Evolutionary conservation across 2,888 invertebrate genomes (phyloP), one percentile per base, ranked within the genome.

Genomic region (Torymus tubicola): DNA sequence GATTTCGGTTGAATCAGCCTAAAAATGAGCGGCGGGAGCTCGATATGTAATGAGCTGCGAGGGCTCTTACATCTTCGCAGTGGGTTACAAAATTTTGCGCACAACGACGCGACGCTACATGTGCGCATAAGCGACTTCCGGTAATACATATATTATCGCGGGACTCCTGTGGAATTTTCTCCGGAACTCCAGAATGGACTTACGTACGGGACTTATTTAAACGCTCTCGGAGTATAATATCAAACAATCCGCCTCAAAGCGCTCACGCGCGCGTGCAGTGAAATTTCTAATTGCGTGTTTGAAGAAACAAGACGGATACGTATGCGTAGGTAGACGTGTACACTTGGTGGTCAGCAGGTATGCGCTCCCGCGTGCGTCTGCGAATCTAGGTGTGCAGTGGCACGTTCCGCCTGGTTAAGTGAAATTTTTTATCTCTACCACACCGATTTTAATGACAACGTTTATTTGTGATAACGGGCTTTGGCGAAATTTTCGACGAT

Each of bases 211-310:
- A 50, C 12, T 24, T n/a, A 24, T 16, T 53, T 31, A 31, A 31
- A 65, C 14, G 60, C 16, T 11, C 60, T 3, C 13, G 64, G 11
- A n/a, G 63, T 63, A 64, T 73, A 57, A 31, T 65, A 65, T 73
- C 63, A 63, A 65, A 73, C 42, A 65, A 73, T 65, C 61, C 57
- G 57, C 53, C 21, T 0, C 13, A 12, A n/a, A 63, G 42, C 64
- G 64, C 11, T 13, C 16, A 52, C 18, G 16, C 58, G 31, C 60
- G 18, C 58, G 18, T 18, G 58, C 70, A 42, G 70, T 70, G 70
- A 70, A 70, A 70, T 70, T 70, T 70, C 70, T 70, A 70, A 70
- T 70, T 70, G 70, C 70, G 70, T 18, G 60, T 50, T 18, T 12
- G 58, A 58, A 70, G 70, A 60, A 70, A 70, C 70, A 18, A 60